phyloP scores from a whole-genome alignment of 2,113 vertebrate species.

The Nothoprocta perdicaria region DNA sequence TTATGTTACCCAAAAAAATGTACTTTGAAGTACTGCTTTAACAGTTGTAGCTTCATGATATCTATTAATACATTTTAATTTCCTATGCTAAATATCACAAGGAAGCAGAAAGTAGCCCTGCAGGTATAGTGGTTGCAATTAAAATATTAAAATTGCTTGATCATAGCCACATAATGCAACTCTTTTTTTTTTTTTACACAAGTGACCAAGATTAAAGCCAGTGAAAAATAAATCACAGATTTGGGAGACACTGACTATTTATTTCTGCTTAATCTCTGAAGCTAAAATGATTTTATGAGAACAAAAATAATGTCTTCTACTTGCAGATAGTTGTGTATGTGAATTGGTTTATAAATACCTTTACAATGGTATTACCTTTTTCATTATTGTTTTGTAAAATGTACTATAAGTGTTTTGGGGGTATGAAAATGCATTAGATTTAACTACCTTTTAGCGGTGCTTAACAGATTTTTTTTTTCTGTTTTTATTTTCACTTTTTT shows the following conservation, averaged over 20 bases:
- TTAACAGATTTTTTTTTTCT: not conserved
- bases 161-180: not conserved
- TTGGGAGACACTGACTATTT: not conserved
- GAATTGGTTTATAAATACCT: not conserved
- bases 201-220: not conserved
- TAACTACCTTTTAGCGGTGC: not conserved
- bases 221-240: not conserved
- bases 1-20: not conserved
- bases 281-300: not conserved
- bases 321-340: not conserved
- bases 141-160: constrained; percentile 32
- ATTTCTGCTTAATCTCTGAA: not conserved
- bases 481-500: not conserved
- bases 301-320: not conserved
- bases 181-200: not conserved
- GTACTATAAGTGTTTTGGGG: not conserved
- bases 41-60: no score
- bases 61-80: not conserved
- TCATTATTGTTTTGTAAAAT: not conserved
- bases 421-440: not conserved
- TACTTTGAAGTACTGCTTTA: not conserved
- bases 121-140: not conserved
- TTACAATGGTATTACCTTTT: not conserved
- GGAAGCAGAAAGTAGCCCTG: not conserved
- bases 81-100: constrained; percentile 2